Base-by-base conservation (phyloP, 2,113 vertebrate species). In the Crotalus viridis region DNA sequence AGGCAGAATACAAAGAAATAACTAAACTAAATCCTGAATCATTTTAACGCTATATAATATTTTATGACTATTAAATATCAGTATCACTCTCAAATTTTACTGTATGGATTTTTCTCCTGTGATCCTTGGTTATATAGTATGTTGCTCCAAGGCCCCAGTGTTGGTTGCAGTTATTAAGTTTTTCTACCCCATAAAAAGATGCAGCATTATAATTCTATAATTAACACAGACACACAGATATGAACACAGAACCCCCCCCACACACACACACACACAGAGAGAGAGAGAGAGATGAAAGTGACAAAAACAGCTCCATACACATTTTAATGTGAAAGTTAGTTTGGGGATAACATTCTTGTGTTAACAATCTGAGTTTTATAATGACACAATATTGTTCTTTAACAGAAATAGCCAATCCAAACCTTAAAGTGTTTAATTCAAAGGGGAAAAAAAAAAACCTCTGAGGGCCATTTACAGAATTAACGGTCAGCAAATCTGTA, bases 401-500 rank as follows among this genome's bases (percentile, higher is more conserved):
- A 95, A 94, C 46, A 94, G 59, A 92, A 81, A 93, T 9, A 96
- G 61, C 61, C 93, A 95, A 91, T 91, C 93, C 94, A 55, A 19
- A 95, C 93, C 93, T 93, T 89, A 93, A 51, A 89, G 91, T 91
- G 85, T 96, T 92, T 33, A 64, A 12, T 87, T 96, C 96, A 96
- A 96, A 94, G 17, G 12, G 10, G 1, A 0, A n/a, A 39, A 51
- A 39, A 51, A 39, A 39, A 51, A 9, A 8, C 48, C 3, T 26
- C 10, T 46, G 94, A 96, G 96, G 96, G 94, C 94, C 96, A 96
- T 97, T 97, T 97, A 96, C 61, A 94, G 94, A 97, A 96, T 88
- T 96, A 97, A 97, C 96, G 96, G 97, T 97, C 97, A 98, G 97
- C 97, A 97, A 95, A 97, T 97, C 93, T 97, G 93, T 96, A 95